Percentiles rank a stretch among this genome's conserved stretches.
Evolutionary conservation across 2,888 invertebrate genomes (phyloP).

Genomic region (Mesochorus sp.): DNA sequence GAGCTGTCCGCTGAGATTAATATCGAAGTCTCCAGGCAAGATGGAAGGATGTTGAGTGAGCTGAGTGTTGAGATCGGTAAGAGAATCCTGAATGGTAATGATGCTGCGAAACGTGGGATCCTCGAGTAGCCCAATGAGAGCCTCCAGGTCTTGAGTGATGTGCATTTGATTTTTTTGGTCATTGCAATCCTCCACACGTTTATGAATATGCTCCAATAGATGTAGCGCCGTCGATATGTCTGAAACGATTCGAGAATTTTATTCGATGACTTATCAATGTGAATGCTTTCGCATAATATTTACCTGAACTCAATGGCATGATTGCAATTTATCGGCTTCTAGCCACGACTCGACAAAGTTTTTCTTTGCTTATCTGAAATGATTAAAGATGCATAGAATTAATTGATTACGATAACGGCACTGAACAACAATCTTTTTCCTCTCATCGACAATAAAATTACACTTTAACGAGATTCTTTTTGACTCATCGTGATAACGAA

Average conservation of each 20-base stretch:
- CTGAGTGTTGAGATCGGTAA: constrained; percentile 93
- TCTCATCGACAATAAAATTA: no score
- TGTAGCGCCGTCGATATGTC: constrained; percentile 95
- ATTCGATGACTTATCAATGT: background rate
- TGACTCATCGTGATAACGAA: no score
- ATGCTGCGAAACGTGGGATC: constrained; percentile 96
- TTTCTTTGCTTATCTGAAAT: no score
- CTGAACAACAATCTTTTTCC: no score
- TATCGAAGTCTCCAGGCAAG: constrained; percentile 96
- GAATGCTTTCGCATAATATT: background rate
- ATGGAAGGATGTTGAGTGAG: constrained; percentile 95
- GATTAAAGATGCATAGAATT: no score
- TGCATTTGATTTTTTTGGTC: constrained; percentile 91
- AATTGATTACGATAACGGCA: no score
- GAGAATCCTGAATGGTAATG: constrained; percentile 94
- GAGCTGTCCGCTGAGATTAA: constrained; percentile 88
- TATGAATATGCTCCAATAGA: constrained; percentile 93
- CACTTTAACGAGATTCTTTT: no score
- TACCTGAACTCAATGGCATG: constrained; percentile 16
- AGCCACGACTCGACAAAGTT: no score
- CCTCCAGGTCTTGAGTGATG: constrained; percentile 90
- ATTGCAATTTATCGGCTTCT: no score
- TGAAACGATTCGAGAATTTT: constrained; percentile 69
- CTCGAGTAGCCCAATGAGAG: constrained; percentile 91
- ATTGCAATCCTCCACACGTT: constrained; percentile 92